Conservation (phyloP, 2,797 vertebrate genomes). For the Enteromius afrohamiltoni region DNA sequence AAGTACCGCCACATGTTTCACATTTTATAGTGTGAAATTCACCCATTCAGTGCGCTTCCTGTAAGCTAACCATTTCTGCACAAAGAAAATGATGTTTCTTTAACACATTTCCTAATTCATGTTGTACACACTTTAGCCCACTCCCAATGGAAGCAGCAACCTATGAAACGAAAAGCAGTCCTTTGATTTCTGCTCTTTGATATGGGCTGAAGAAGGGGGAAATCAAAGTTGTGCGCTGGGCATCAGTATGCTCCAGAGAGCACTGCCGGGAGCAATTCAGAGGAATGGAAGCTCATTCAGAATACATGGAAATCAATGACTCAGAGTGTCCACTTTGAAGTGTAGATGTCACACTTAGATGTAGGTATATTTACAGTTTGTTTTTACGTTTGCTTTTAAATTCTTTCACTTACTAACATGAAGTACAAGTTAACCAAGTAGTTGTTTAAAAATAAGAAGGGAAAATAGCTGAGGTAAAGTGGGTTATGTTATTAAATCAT, state of each 20-base stretch:
- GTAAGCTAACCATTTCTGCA: background rate
- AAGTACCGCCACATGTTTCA: background rate
- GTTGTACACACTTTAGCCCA: background rate
- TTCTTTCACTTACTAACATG: background rate
- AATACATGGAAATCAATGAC: constrained; percentile 28
- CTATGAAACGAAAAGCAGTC: constrained; percentile 43
- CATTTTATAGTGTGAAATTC: background rate
- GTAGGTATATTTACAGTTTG: constrained; percentile 22
- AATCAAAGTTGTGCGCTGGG: constrained; percentile 36
- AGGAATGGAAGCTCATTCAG: constrained; percentile 16
- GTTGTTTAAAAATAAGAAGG: background rate
- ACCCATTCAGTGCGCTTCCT: background rate
- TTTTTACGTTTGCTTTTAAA: background rate
- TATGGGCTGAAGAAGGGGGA: constrained; percentile 31
- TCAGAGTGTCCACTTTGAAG: constrained; percentile 44
- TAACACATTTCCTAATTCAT: constrained; percentile 6
- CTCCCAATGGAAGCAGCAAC: background rate
- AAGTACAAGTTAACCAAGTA: background rate
- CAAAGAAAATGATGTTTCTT: background rate
- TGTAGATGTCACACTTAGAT: constrained; percentile 33
- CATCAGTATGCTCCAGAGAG: constrained; percentile 33
- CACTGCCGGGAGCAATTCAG: background rate
- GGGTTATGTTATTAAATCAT: no score
- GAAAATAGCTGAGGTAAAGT: no score
- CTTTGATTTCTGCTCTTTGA: constrained; percentile 48